Evolutionary conservation across 1,140 invertebrate genomes (phyloP), one percentile per base, ranked within the genome.

Genomic region (Pemphigus obesinymphae): DNA sequence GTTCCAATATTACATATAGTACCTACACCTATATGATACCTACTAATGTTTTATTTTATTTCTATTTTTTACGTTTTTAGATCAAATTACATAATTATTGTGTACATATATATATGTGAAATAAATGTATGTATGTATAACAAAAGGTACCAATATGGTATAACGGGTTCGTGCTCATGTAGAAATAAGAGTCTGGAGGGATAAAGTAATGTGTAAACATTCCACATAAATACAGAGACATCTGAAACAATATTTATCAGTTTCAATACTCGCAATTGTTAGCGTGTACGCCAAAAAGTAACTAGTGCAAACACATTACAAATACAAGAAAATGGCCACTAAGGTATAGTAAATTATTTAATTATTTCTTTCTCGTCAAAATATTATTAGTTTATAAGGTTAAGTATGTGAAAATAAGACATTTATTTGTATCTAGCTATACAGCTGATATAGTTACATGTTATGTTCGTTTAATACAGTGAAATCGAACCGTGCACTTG

Each of bases 161-260:
- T 15, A 20, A 70, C 66, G n/a, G 34, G 66, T 70, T 70, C 66
- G 6, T 26, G 13, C 0, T 26, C 45, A 70, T 29, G 66, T 2
- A 45, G 66, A 70, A 70, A 70, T 70, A 70, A 43, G 10, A 70
- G 37, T 17, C 23, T 70, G 66, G 66, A 70, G 66, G 40, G 66
- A 70, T 17, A 29, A 29, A 26, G 17, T 23, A 20, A 37, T 37
- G 20, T 66, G 63, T 23, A 11, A n/a, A 34, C 31, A 40, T 45
- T 70, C 23, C 7, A 70, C 66, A 45, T 45, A 70, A 70, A 70
- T 70, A 45, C 40, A 10, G 37, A 70, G 37, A 45, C 66, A n/a
- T 70, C 23, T 5, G 23, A 70, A 13, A 45, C 37, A 40, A 1
- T 2, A 45, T 45, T 45, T 70, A 45, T 26, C 23, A 70, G 66